These are phyloP conservation scores for Meloidogyne hapla DNA, from an alignment of 1,140 invertebrate species.

Conservation along the genomic window DNA sequence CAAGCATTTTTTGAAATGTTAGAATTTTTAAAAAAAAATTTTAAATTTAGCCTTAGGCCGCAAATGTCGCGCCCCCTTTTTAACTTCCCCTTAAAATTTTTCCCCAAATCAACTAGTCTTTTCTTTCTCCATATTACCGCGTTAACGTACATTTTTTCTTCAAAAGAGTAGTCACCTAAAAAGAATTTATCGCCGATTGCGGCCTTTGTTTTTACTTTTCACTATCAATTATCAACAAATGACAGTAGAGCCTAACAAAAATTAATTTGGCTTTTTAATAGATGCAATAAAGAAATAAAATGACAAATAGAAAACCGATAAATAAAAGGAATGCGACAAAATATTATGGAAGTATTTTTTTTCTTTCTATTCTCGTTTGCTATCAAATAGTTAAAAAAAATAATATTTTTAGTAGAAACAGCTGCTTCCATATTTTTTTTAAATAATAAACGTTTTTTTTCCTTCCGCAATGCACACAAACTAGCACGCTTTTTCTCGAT, in stretches of 20 bases:
- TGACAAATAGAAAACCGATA: constrained; percentile 3
- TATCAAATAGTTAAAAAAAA: background rate
- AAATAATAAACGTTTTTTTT: background rate
- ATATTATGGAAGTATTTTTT: background rate
- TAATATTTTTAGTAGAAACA: background rate
- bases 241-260: background rate
- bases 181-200: background rate
- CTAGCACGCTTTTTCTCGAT: constrained; percentile 1
- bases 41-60: too few relatives aligned
- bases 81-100: too few relatives aligned
- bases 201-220: constrained; percentile 1
- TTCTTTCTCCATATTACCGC: background rate
- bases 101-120: background rate
- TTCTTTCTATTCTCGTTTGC: background rate
- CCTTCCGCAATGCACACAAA: background rate
- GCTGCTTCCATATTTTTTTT: background rate
- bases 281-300: background rate
- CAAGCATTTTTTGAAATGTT: too few relatives aligned
- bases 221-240: constrained; percentile 2
- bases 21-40: too few relatives aligned
- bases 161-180: background rate
- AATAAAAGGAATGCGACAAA: constrained; percentile 1
- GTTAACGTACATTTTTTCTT: background rate
- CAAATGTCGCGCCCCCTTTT: too few relatives aligned
- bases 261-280: background rate